phyloP scores from a whole-genome alignment of 2,888 invertebrate genomes.

The Thumatha senex region DNA sequence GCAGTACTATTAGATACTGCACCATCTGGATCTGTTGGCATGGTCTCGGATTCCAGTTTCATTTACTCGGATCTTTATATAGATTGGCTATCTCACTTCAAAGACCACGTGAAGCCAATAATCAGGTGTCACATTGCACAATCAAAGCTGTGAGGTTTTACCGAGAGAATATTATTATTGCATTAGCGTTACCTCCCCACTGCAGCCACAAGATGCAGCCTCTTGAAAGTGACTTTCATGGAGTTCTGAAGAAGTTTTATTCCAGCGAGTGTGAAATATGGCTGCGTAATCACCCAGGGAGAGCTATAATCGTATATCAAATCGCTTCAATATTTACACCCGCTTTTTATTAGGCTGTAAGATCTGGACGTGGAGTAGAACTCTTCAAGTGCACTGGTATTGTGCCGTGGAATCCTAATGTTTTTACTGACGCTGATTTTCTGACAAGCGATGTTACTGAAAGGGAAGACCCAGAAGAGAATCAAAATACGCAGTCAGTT shows the following conservation, averaged over 20 bases:
- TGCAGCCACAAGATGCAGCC: constrained; percentile 17
- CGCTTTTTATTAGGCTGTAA: background rate
- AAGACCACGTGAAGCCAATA: no score
- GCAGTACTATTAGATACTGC: constrained; percentile 41
- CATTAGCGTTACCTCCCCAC: constrained; percentile 25
- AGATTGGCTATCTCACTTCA: constrained; percentile 14
- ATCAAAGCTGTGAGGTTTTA: background rate
- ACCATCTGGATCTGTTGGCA: constrained; percentile 37
- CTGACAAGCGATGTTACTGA: constrained; percentile 19
- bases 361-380: no score
- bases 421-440: constrained; percentile 27
- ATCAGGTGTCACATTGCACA: no score
- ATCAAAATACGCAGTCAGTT: background rate
- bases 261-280: constrained; percentile 33
- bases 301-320: constrained; percentile 24
- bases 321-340: constrained; percentile 13
- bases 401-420: constrained; percentile 19
- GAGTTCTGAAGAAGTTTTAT: constrained; percentile 24
- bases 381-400: constrained; percentile 4
- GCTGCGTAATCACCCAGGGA: constrained; percentile 30
- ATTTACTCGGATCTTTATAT: constrained; percentile 23
- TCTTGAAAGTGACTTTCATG: constrained; percentile 18
- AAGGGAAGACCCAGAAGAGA: constrained; percentile 6
- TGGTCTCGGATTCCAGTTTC: constrained; percentile 23
- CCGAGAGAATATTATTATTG: constrained; percentile 14